phyloP scores from a whole-genome alignment of 2,888 invertebrate species.

The Notodonta ziczac region DNA sequence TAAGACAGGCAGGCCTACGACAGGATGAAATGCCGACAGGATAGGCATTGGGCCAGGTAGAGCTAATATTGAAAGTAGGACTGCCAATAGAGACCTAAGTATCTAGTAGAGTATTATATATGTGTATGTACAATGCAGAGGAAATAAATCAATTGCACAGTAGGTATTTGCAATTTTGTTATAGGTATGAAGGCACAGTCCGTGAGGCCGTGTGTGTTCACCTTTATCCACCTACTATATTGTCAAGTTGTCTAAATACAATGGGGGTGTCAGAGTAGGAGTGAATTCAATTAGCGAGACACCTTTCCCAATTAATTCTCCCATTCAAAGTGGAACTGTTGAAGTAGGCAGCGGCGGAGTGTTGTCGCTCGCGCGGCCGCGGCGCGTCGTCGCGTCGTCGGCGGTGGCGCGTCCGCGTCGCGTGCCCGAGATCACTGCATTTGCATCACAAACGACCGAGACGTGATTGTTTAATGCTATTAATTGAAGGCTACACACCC shows the following conservation, averaged over 20 bases:
- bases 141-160: too few relatives aligned
- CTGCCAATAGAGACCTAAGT: too few relatives aligned
- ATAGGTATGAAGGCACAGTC: too few relatives aligned
- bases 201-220: too few relatives aligned
- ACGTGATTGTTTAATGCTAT: slow-evolving; percentile 28
- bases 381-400: neutral
- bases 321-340: slow-evolving; percentile 1
- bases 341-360: neutral
- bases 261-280: neutral
- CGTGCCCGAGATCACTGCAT: slow-evolving; percentile 13
- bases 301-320: slow-evolving; percentile 1
- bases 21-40: too few relatives aligned
- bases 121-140: too few relatives aligned
- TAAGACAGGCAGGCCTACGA: too few relatives aligned
- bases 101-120: too few relatives aligned
- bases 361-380: slow-evolving; percentile 1
- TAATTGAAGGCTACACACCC: slow-evolving; percentile 29
- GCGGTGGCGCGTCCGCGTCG: neutral
- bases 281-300: slow-evolving; percentile 2
- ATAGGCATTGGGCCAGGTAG: too few relatives aligned
- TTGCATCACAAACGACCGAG: slow-evolving; percentile 39
- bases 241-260: neutral
- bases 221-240: too few relatives aligned
- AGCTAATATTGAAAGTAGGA: too few relatives aligned
- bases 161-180: too few relatives aligned